Percentiles rank a stretch among this genome's conserved stretches.
Evolutionary conservation across 2,113 vertebrate genomes (phyloP).

Genomic region (Cyprinodon brontotheroides): DNA sequence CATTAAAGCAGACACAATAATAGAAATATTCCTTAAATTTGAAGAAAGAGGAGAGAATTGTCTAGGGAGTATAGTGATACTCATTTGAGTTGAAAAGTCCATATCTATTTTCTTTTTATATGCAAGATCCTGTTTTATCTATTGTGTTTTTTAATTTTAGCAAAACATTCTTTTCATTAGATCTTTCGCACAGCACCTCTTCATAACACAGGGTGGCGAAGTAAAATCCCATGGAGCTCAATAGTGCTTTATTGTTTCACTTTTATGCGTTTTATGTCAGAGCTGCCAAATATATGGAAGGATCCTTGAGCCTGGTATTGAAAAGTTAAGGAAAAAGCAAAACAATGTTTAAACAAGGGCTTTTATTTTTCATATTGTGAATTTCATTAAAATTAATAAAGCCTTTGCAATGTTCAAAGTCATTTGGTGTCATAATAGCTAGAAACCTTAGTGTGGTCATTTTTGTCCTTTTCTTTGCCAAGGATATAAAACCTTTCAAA

Average conservation of each 20-base stretch:
- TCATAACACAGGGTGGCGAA: constrained; percentile 70
- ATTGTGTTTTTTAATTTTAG: neutral
- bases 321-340: neutral
- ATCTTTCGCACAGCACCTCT: neutral
- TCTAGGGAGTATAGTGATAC: too few species aligned
- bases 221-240: too few species aligned
- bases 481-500: neutral
- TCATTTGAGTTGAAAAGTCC: too few species aligned
- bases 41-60: neutral
- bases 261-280: too few species aligned
- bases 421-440: too few species aligned
- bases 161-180: neutral
- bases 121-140: neutral
- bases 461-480: neutral
- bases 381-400: neutral
- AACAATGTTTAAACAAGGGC: neutral
- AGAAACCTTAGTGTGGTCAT: neutral
- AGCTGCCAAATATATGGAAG: too few species aligned
- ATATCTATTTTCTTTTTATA: neutral
- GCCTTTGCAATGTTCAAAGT: neutral
- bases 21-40: neutral
- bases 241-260: too few species aligned
- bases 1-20: neutral
- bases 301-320: neutral
- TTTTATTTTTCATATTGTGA: neutral